phyloP scores from a whole-genome alignment of 2,797 vertebrate species.

The Dendrocincla tyrannina region DNA sequence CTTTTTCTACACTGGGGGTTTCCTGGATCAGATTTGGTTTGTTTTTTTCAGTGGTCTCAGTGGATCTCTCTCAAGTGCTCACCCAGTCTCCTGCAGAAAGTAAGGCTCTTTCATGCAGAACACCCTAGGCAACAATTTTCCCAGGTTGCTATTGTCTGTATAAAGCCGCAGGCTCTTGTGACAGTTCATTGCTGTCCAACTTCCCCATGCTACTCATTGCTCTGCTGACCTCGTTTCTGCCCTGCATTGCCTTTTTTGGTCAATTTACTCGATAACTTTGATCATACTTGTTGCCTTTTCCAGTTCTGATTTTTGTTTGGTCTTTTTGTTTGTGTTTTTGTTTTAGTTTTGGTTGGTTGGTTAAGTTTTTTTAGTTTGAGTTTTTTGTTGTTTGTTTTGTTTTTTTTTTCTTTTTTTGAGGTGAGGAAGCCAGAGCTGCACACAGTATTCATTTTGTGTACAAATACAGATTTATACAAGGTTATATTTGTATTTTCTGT shows the following conservation, averaged over 20 bases:
- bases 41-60: background rate
- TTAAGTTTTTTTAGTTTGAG: background rate
- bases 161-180: background rate
- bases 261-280: background rate
- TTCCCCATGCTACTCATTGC: background rate
- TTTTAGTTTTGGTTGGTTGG: background rate
- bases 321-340: no score
- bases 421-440: background rate
- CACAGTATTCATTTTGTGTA: background rate
- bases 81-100: background rate
- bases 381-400: background rate
- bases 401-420: background rate
- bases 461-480: background rate
- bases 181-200: background rate
- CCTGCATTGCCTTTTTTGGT: background rate
- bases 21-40: background rate
- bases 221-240: background rate
- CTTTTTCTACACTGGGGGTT: background rate
- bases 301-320: background rate
- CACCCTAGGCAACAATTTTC: background rate
- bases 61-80: background rate
- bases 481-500: background rate
- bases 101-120: background rate
- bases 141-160: background rate
- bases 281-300: background rate